A percentile compares a stretch with the other conserved stretches of the same genome.
Evolutionary conservation across 2,113 vertebrate species (phyloP).

Genomic region (Rhea pennata): DNA sequence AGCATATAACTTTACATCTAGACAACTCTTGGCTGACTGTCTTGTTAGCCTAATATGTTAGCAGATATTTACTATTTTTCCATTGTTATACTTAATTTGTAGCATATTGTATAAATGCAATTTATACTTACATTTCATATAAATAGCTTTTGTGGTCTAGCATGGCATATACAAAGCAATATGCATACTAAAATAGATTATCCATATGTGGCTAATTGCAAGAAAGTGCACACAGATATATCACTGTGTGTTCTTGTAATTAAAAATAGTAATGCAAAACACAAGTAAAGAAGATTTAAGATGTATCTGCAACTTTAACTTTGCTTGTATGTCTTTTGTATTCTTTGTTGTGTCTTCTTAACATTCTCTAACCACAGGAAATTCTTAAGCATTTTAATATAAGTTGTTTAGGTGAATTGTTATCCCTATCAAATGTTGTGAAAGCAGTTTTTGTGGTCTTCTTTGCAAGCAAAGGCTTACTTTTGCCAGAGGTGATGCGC

Average conservation of each 20-base stretch:
- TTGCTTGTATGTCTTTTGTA: neutral
- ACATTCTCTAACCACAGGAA: neutral
- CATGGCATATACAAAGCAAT: neutral
- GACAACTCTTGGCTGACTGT: neutral
- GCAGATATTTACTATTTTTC: slow-evolving; percentile 34
- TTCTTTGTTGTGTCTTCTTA: neutral
- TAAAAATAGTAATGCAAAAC: neutral
- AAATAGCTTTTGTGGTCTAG: slow-evolving; percentile 52
- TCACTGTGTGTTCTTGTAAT: neutral
- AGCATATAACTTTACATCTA: neutral
- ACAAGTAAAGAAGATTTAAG: neutral
- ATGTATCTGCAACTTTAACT: neutral
- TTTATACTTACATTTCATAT: slow-evolving; percentile 28
- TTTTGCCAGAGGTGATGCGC: neutral
- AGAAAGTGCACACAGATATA: neutral
- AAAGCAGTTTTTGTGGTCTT: neutral
- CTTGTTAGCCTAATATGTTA: neutral
- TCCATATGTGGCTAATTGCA: slow-evolving; percentile 13
- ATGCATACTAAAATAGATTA: slow-evolving; percentile 7
- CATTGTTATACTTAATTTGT: slow-evolving; percentile 36
- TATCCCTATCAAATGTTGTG: neutral
- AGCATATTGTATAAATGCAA: slow-evolving; percentile 33
- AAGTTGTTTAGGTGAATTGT: neutral
- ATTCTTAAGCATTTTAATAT: neutral
- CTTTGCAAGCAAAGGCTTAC: neutral